Evolutionary conservation across 2,797 vertebrate species (phyloP), one percentile per base, ranked within the genome.

Genomic region (Pyrocephalus nanus): DNA sequence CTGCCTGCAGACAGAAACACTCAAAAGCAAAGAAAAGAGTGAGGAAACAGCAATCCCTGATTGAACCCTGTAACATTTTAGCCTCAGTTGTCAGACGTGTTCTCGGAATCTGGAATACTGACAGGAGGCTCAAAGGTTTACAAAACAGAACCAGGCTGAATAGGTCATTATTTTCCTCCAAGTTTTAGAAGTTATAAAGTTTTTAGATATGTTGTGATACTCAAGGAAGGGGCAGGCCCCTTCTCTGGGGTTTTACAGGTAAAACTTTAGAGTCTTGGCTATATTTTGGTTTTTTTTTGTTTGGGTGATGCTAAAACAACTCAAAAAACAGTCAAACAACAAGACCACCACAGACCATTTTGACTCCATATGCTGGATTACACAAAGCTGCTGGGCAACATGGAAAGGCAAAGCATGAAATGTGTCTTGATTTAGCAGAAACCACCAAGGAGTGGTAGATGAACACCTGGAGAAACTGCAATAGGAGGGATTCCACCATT

Each of bases 341-440:
- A 89, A 89, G 70, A 86, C 36, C 67, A 93, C 48, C 88, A 92
- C 64, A 82, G 45, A 86, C 32, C 64, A 78, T 40, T 71, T 9
- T 2, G 40, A 77, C 86, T 93, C 57, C 15, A 9, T 21, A 53
- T 10, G 38, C 54, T 62, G 47, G 17, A 32, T 67, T 38, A 85
- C 85, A 94, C 71, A 93, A 84, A 88, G 93, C 88, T 79, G 80
- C 80, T 43, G 74, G 55, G 90, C 84, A 93, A 95, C 84, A 72
- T 2, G 34, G 34, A 93, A 67, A 92, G 9, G 42, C 80, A 89
- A 91, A 89, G 78, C 89, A 74, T 7, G 65, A 15, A 27, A 74
- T 12, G 57, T 50, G 70, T 55, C 64, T 66, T 75, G 34, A 51
- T 29, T 27, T 30, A 38, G 85, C 71, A 92, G 53, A 84, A 88